A percentile compares a stretch with the other conserved stretches of the same genome.
phyloP scores from a whole-genome alignment of 2,113 vertebrate genomes.

The Leptocoma aspasia region DNA sequence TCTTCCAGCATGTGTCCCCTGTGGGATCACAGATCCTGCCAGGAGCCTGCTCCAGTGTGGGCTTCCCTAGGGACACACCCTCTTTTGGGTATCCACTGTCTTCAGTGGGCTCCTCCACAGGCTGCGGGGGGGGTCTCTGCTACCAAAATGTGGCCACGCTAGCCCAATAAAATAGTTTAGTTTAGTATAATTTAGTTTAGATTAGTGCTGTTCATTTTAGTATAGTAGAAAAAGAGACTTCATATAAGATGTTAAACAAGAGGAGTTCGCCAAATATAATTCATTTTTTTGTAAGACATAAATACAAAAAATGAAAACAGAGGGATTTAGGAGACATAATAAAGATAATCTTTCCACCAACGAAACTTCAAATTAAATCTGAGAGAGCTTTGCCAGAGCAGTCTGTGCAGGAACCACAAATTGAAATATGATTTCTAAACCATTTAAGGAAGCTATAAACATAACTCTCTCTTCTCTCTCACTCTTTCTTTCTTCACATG shows the following conservation, averaged over 20 bases:
- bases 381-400: background rate
- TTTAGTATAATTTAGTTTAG: too few species aligned
- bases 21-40: background rate
- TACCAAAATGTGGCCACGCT: background rate
- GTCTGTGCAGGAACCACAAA: background rate
- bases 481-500: background rate
- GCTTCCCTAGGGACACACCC: background rate
- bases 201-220: background rate
- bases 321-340: background rate
- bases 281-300: background rate
- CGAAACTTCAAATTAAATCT: background rate
- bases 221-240: background rate
- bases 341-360: background rate
- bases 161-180: background rate
- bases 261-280: background rate
- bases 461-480: background rate
- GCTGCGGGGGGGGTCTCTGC: background rate
- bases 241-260: background rate
- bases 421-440: background rate
- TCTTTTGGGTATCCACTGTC: background rate
- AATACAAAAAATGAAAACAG: background rate
- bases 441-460: background rate
- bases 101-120: background rate
- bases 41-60: background rate
- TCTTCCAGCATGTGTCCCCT: background rate